These are phyloP conservation scores for Drosophila falleni DNA, from an alignment of 2,888 invertebrate genomes.

Conservation along the genomic window DNA sequence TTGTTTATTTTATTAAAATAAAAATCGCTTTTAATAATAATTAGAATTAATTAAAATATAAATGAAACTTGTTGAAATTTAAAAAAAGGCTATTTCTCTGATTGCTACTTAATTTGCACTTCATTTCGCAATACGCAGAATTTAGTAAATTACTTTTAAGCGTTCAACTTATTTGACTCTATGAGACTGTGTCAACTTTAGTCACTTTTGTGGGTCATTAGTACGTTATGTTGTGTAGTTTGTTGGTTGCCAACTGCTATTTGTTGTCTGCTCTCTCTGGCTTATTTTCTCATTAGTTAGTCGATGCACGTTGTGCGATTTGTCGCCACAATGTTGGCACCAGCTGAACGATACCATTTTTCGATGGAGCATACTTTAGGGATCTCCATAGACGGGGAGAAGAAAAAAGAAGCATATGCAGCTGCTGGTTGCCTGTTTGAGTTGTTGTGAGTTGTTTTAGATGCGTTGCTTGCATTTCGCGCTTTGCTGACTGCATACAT, in stretches of 20 bases:
- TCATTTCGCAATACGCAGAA: no score
- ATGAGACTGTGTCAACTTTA: slow-evolving; percentile 35
- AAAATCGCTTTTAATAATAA: no score
- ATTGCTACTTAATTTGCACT: not conserved
- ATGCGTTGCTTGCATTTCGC: slow-evolving; percentile 54
- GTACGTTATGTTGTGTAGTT: slow-evolving; percentile 57
- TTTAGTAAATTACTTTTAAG: not conserved
- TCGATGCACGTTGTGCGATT: slow-evolving; percentile 73
- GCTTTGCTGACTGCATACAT: slow-evolving; percentile 51
- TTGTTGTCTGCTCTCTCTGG: slow-evolving; percentile 33
- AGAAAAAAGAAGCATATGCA: slow-evolving; percentile 21
- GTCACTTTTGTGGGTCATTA: slow-evolving; percentile 65
- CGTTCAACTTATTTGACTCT: slow-evolving; percentile 19
- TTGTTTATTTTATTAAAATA: no score
- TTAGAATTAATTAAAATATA: no score
- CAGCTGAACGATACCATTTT: slow-evolving; percentile 32
- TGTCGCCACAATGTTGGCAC: slow-evolving; percentile 69
- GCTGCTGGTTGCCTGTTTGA: slow-evolving; percentile 29
- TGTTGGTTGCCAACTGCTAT: slow-evolving; percentile 25
- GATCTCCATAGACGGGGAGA: slow-evolving; percentile 19
- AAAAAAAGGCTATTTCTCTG: no score
- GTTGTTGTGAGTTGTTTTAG: slow-evolving; percentile 41
- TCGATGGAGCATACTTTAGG: slow-evolving; percentile 41
- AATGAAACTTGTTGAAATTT: no score
- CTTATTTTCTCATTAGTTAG: slow-evolving; percentile 77